Percentiles rank a stretch among this genome's conserved stretches.
These are phyloP conservation scores for Poecilia wingei DNA, from an alignment of 2,797 vertebrate species.

Conservation along the genomic window DNA sequence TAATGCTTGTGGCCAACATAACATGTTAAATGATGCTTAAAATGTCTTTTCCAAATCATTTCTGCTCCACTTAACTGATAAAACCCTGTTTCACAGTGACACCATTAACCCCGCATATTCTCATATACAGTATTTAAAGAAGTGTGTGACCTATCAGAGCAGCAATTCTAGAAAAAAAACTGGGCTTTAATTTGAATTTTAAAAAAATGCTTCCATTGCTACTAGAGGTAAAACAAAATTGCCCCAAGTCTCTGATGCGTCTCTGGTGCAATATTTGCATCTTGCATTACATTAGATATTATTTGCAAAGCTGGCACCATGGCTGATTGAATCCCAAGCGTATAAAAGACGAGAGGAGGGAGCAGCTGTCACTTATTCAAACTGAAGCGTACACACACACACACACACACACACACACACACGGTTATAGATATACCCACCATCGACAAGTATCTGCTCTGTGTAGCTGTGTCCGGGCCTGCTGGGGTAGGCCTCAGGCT, in stretches of 20 bases:
- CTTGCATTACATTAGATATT: not conserved
- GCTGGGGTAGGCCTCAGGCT: conserved; percentile 79
- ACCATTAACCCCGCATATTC: not conserved
- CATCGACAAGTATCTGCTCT: conserved; percentile 85
- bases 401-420: conserved; percentile 35
- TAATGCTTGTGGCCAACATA: not conserved
- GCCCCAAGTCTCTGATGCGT: not conserved
- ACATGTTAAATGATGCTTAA: not conserved
- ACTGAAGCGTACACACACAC: conserved; percentile 20
- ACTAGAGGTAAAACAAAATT: not conserved
- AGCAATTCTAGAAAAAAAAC: not conserved
- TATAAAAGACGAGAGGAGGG: conserved; percentile 43
- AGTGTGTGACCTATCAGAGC: not conserved
- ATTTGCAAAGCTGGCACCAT: conserved; percentile 14
- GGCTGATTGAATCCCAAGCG: conserved; percentile 65
- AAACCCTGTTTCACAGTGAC: not conserved
- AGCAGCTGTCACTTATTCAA: conserved; percentile 33
- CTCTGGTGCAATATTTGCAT: conserved; percentile 11
- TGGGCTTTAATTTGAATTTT: not conserved
- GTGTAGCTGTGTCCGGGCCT: conserved; percentile 85
- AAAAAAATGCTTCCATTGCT: not conserved
- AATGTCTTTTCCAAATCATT: not conserved
- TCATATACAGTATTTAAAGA: not conserved
- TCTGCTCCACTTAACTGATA: not conserved
- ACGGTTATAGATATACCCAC: conserved; percentile 80